phyloP scores from a whole-genome alignment of 1,140 invertebrate genomes.

The Steinernema khuongi region DNA sequence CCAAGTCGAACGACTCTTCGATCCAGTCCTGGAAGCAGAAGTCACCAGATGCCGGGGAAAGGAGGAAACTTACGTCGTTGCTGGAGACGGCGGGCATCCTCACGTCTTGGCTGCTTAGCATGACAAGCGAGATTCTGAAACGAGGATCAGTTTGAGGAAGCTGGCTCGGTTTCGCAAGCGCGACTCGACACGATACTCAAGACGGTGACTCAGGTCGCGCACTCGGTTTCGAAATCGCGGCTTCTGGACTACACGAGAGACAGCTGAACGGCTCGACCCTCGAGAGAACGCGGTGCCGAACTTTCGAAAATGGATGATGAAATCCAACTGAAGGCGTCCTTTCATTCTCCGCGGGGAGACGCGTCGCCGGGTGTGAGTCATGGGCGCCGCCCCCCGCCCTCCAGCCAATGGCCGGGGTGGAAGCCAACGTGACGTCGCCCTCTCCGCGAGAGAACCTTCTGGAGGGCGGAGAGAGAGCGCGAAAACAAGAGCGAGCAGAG shows the following conservation, averaged over 20 bases:
- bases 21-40: background rate
- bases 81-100: background rate
- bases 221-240: background rate
- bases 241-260: background rate
- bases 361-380: background rate
- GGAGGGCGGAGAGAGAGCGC: background rate
- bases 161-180: background rate
- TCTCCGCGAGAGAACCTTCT: constrained; percentile 9
- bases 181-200: background rate
- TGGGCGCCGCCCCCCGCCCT: background rate
- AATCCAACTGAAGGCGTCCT: background rate
- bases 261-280: background rate
- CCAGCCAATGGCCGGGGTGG: background rate
- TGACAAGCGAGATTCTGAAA: background rate
- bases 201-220: too few relatives aligned
- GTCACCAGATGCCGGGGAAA: background rate
- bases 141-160: background rate
- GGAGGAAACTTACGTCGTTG: background rate
- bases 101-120: background rate
- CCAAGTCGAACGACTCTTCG: constrained; percentile 1
- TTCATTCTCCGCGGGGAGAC: background rate
- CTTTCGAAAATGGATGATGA: background rate
- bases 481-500: background rate
- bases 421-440: background rate
- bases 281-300: too few relatives aligned